Conservation (phyloP, 2,113 vertebrate species). For the Dermatemys mawii region DNA sequence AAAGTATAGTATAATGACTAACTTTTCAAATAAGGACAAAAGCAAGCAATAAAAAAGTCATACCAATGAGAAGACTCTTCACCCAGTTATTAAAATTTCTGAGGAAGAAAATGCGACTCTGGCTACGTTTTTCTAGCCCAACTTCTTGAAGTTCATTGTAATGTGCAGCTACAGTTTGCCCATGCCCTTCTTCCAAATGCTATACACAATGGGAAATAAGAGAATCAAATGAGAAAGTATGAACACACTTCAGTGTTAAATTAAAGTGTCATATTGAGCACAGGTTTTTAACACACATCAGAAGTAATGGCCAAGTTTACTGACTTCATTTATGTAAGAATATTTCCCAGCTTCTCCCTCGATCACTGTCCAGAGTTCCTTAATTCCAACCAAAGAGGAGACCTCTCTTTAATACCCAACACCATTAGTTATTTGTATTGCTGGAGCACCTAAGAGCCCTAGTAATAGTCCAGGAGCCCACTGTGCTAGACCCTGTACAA, state of each 20-base stretch:
- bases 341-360: neutral
- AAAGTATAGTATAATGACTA: neutral
- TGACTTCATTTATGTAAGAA: neutral
- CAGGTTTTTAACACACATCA: neutral
- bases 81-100: conserved; percentile 99
- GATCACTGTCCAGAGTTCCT: neutral
- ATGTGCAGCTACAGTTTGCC: conserved; percentile 90
- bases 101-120: conserved; percentile 93
- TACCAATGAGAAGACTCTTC: conserved; percentile 97
- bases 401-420: neutral
- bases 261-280: neutral
- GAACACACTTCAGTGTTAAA: neutral
- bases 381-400: neutral
- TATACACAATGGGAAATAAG: conserved; percentile 48
- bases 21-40: neutral
- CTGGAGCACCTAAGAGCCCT: neutral
- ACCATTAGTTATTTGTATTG: neutral
- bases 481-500: neutral
- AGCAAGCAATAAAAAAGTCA: neutral
- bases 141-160: conserved; percentile 94
- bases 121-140: conserved; percentile 88
- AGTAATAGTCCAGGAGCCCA: neutral
- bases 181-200: conserved; percentile 79
- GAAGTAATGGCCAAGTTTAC: neutral
- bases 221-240: neutral